phyloP scores from a whole-genome alignment of 2,113 vertebrate species.

The Grammomys surdaster region DNA sequence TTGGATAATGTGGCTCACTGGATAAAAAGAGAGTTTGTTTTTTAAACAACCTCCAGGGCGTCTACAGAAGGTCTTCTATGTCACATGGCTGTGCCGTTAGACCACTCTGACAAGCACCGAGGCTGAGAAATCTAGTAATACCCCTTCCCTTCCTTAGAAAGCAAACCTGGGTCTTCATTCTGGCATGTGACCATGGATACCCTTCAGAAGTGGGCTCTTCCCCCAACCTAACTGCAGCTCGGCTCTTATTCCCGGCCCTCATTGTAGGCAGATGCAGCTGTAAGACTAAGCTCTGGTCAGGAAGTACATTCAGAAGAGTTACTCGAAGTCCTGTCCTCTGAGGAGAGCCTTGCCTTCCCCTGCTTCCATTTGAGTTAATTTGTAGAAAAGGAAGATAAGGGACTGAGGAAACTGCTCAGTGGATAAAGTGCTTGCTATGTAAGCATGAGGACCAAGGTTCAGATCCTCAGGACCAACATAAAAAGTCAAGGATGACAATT shows the following conservation, averaged over 20 bases:
- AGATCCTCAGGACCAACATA: neutral
- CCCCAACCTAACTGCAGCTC: neutral
- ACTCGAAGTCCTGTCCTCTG: neutral
- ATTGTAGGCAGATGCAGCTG: neutral
- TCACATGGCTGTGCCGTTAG: neutral
- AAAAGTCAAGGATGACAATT: neutral
- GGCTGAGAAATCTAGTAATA: neutral
- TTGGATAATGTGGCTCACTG: neutral
- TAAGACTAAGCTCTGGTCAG: neutral
- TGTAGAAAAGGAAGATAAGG: neutral
- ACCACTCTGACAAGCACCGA: neutral
- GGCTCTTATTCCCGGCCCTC: neutral
- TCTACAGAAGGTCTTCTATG: neutral
- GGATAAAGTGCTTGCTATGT: neutral
- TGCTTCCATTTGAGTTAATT: too few relatives aligned
- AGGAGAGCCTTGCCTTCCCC: neutral
- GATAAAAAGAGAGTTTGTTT: neutral
- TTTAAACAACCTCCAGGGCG: neutral
- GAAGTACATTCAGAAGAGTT: conserved; percentile 1
- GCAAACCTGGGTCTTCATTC: neutral
- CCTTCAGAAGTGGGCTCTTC: neutral
- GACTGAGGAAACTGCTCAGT: neutral
- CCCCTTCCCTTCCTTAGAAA: neutral
- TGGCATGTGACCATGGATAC: neutral
- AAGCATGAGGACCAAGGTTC: neutral